These are phyloP conservation scores for Anhinga rufa DNA, from an alignment of 2,113 vertebrate genomes.

Conservation along the genomic window DNA sequence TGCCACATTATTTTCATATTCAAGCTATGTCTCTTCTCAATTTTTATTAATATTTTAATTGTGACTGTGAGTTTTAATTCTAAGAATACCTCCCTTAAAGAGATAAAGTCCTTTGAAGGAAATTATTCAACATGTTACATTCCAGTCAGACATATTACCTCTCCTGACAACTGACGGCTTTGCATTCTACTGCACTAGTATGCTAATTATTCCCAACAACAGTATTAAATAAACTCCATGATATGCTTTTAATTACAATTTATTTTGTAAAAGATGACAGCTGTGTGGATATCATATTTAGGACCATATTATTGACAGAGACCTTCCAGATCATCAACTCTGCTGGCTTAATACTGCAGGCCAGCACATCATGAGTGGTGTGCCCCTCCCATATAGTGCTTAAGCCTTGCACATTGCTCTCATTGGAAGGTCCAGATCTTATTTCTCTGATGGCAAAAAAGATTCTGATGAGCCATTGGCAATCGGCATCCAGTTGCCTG, in stretches of 20 bases:
- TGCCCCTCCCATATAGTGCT: not conserved
- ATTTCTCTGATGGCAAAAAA: not conserved
- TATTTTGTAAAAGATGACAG: not conserved
- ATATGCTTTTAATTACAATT: not conserved
- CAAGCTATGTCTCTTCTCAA: not conserved
- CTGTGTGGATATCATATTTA: not conserved
- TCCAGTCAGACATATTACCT: not conserved
- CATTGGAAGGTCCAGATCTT: not conserved
- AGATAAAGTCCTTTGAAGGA: not conserved
- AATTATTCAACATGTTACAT: not conserved
- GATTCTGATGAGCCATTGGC: not conserved
- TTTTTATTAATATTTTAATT: not conserved
- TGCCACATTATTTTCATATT: not conserved
- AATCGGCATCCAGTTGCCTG: not conserved
- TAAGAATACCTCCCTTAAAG: not conserved
- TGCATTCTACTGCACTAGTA: not conserved
- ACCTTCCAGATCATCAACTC: not conserved
- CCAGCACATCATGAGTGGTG: not conserved
- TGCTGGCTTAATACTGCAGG: not conserved
- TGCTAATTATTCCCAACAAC: not conserved
- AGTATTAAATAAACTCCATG: not conserved
- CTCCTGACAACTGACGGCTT: not conserved
- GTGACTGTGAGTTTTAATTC: not conserved
- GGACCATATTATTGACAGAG: not conserved
- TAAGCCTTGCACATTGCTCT: not conserved